Percentiles rank a stretch among this genome's conserved stretches.
phyloP scores from a whole-genome alignment of 1,140 invertebrate genomes.

The Venustaconcha ellipsiformis region DNA sequence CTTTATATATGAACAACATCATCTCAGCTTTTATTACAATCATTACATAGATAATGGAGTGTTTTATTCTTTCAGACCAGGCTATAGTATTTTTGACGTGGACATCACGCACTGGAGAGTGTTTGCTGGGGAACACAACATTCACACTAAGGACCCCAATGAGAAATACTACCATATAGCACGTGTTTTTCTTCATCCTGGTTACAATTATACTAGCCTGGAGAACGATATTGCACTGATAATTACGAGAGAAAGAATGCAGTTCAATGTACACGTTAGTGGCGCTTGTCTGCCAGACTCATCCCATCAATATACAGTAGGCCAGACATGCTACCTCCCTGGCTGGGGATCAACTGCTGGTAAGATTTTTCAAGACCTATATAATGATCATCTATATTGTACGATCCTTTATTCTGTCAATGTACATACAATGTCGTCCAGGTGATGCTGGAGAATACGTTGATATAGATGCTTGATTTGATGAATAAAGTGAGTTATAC shows the following conservation, averaged over 20 bases:
- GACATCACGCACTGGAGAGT: constrained; percentile 27
- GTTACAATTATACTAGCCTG: constrained; percentile 24
- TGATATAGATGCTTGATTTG: too few relatives aligned
- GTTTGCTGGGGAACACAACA: constrained; percentile 32
- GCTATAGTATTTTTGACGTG: constrained; percentile 22
- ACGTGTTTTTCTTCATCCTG: constrained; percentile 23
- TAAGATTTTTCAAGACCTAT: not conserved
- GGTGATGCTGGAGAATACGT: too few relatives aligned
- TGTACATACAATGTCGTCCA: too few relatives aligned
- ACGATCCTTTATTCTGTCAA: too few relatives aligned
- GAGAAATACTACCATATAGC: constrained; percentile 27
- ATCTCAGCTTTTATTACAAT: too few relatives aligned
- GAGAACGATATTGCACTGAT: constrained; percentile 26
- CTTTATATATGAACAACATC: too few relatives aligned
- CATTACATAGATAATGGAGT: too few relatives aligned
- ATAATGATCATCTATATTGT: too few relatives aligned
- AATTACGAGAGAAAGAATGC: constrained; percentile 16
- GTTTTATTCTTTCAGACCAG: not conserved
- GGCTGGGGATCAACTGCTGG: not conserved
- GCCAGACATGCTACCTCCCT: not conserved
- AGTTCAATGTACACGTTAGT: constrained; percentile 1
- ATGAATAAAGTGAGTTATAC: too few relatives aligned
- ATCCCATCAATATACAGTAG: constrained; percentile 1
- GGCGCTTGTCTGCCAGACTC: not conserved
- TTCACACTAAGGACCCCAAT: constrained; percentile 16